Conservation (phyloP, 1,140 invertebrate species). For the Hyles euphorbiae region DNA sequence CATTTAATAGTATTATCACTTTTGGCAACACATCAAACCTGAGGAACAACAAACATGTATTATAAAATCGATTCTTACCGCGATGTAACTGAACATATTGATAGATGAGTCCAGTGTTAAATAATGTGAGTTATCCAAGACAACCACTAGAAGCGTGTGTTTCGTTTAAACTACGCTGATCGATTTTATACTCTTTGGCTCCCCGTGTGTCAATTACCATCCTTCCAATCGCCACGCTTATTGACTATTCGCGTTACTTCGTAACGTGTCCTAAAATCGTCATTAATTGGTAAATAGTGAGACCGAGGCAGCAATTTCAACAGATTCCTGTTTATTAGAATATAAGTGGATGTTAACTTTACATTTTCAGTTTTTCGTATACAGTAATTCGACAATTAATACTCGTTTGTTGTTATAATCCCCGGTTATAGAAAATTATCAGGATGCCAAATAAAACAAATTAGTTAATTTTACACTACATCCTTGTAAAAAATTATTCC, state of each 20-base stretch:
- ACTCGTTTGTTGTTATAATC: no score
- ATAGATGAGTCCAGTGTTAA: slow-evolving; percentile 5
- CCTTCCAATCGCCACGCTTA: slow-evolving; percentile 61
- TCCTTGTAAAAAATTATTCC: no score
- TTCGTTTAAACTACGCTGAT: slow-evolving; percentile 13
- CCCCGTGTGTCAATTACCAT: slow-evolving; percentile 47
- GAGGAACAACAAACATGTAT: not conserved
- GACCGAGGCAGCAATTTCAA: slow-evolving; percentile 23
- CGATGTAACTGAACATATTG: slow-evolving; percentile 53
- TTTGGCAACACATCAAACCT: no score
- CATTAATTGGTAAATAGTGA: slow-evolving; percentile 29
- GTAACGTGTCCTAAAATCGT: slow-evolving; percentile 45
- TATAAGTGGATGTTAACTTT: not conserved
- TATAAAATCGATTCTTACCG: slow-evolving; percentile 35
- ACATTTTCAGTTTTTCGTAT: not conserved
- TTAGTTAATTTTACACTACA: no score
- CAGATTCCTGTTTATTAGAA: slow-evolving; percentile 27
- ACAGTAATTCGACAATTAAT: no score
- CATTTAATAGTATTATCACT: no score
- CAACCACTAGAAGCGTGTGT: slow-evolving; percentile 17
- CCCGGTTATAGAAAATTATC: no score
- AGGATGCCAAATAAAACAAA: no score
- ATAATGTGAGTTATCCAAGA: slow-evolving; percentile 13
- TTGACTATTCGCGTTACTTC: slow-evolving; percentile 58
- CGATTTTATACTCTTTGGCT: slow-evolving; percentile 40